Evolutionary conservation across 2,888 invertebrate species (phyloP).

Genomic region (Pyrocoelia pectoralis): DNA sequence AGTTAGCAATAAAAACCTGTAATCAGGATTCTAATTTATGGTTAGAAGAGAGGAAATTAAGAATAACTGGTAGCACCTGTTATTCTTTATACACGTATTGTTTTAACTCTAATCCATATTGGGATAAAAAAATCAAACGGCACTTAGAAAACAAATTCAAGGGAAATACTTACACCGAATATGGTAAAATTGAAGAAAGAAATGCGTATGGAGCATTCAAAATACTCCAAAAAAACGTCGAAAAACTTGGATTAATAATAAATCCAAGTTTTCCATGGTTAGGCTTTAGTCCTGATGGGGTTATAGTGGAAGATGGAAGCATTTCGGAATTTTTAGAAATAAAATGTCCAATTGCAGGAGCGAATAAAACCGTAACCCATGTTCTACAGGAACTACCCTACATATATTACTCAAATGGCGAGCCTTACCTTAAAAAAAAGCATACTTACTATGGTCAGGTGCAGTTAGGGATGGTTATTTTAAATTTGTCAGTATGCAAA

Average conservation of each 20-base stretch:
- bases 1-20: background rate
- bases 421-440: background rate
- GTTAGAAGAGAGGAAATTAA: background rate
- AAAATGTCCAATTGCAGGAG: too few relatives aligned
- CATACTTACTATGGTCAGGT: constrained; percentile 1
- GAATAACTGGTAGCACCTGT: background rate
- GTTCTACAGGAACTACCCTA: too few relatives aligned
- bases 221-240: background rate
- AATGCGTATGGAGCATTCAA: background rate
- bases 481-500: background rate
- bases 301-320: background rate
- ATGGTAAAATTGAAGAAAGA: background rate
- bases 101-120: too few relatives aligned
- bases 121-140: background rate
- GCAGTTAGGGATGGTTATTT: background rate
- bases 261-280: constrained; percentile 4
- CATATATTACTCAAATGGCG: background rate
- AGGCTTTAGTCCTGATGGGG: constrained; percentile 2
- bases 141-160: background rate
- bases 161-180: background rate
- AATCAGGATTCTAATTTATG: background rate
- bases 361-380: too few relatives aligned
- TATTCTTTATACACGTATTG: background rate
- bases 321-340: too few relatives aligned
- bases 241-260: constrained; percentile 6